Evolutionary conservation across 1,140 invertebrate genomes (phyloP).

Genomic region (Chironomus striatipennis): DNA sequence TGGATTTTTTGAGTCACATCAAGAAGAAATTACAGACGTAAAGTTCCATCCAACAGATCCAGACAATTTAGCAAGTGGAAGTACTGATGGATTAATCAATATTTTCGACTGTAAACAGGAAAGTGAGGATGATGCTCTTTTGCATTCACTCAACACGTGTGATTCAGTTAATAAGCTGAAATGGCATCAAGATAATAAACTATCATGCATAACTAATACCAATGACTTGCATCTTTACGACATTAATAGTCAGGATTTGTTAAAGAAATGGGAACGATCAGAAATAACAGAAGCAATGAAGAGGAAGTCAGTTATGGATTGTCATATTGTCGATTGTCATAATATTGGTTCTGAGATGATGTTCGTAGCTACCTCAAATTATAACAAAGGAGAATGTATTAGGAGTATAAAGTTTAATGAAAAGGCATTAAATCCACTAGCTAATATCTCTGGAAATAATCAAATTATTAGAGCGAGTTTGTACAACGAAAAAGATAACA

Average conservation of each 20-base stretch:
- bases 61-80: conserved; percentile 62
- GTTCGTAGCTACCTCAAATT: conserved; percentile 53
- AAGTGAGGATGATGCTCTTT: conserved; percentile 72
- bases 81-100: conserved; percentile 80
- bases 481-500: conserved; percentile 45
- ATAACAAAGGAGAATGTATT: conserved; percentile 45
- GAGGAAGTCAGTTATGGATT: conserved; percentile 51
- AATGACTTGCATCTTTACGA: conserved; percentile 65
- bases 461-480: conserved; percentile 58
- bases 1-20: conserved; percentile 78
- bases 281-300: conserved; percentile 43
- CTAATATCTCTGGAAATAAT: conserved; percentile 51
- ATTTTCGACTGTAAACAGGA: conserved; percentile 67
- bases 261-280: conserved; percentile 42
- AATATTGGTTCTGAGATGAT: conserved; percentile 41
- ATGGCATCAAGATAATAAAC: conserved; percentile 43
- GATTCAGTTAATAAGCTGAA: conserved; percentile 61
- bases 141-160: conserved; percentile 72
- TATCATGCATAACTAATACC: conserved; percentile 61
- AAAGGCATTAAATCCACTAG: conserved; percentile 44
- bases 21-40: conserved; percentile 74
- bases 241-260: conserved; percentile 48
- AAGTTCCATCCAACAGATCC: conserved; percentile 66
- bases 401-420: conserved; percentile 46
- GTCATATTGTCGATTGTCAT: conserved; percentile 55